Conservation (phyloP, 2,113 vertebrate species). For the Pogona vitticeps region DNA sequence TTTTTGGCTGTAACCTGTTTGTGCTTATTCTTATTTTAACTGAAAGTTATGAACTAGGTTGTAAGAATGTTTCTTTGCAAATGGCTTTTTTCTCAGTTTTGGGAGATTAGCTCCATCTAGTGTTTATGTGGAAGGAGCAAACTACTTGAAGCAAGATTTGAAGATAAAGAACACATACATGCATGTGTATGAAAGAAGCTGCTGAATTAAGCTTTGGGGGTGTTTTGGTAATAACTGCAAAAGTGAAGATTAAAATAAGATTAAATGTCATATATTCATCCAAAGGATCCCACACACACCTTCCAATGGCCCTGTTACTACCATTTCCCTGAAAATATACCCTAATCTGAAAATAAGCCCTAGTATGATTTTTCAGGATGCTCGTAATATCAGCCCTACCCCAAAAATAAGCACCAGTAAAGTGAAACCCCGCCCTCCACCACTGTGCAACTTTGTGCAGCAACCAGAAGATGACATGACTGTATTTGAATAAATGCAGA, state of each 20-base stretch:
- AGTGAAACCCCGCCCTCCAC: too few species aligned
- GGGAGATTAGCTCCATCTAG: constrained; percentile 79
- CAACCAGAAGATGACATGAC: too few species aligned
- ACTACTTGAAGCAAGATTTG: constrained; percentile 15
- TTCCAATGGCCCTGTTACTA: too few species aligned
- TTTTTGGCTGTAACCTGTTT: constrained; percentile 9
- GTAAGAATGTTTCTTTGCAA: constrained; percentile 32
- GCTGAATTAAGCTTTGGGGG: background rate
- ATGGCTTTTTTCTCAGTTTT: constrained; percentile 53
- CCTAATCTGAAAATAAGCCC: too few species aligned
- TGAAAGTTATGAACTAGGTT: background rate
- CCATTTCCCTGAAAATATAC: too few species aligned
- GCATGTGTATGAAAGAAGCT: background rate
- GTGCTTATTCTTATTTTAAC: background rate
- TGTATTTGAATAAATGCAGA: too few species aligned
- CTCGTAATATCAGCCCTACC: too few species aligned
- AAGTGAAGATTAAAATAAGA: background rate
- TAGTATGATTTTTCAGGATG: too few species aligned
- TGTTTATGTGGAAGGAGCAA: constrained; percentile 62
- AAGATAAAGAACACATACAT: constrained; percentile 28
- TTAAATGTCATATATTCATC: background rate
- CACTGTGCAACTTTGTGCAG: too few species aligned
- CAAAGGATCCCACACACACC: too few species aligned
- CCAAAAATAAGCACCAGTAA: too few species aligned
- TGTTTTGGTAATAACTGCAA: background rate